Evolutionary conservation across 1,140 invertebrate genomes (phyloP), one percentile per base, ranked within the genome.

Genomic region (Camponotus pennsylvanicus): DNA sequence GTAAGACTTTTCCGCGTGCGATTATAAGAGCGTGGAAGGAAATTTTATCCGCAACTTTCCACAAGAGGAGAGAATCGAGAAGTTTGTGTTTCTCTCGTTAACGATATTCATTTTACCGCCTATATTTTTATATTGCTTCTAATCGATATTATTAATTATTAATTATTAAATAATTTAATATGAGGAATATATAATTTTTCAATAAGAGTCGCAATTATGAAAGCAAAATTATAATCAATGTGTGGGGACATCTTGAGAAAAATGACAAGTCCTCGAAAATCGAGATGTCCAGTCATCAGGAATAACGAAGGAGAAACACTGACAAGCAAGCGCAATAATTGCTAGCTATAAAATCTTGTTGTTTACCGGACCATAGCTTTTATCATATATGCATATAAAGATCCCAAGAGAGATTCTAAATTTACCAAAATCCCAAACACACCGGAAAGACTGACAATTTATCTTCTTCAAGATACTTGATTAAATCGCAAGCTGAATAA

Each of bases 201-300:
- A 59, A 59, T 49, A 27, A 13, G 13, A 11, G 13, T 9, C 5
- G 15, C 27, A 13, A 52, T 52, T 71, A 45, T 42, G 49, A 71
- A 73, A 73, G 18, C 34, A 13, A 32, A 55, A 55, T 45, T 71
- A 45, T 45, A 45, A 18, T 52, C n/a, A 37, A 45, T 40, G 18
- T 71, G 32, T 18, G 49, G 32, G 49, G 32, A 37, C 18, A 73
- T 32, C 63, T 45, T 0, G 9, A 27, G 15, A 63, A 34, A n/a
- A 9, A 57, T 55, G 70, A 49, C 70, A n/a, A n/a, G 70, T 55
- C 32, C 49, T 73, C 49, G 70, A 49, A 57, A 73, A 73, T n/a
- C 49, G 34, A 49, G 32, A 73, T 37, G 70, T 73, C 49, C 37
- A 73, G 70, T 73, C 70, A 73, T 11, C 18, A 57, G 70, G 49